Percentiles rank a stretch among this genome's conserved stretches.
Conservation (phyloP, 2,888 invertebrate genomes). For the Metalampra italica region DNA sequence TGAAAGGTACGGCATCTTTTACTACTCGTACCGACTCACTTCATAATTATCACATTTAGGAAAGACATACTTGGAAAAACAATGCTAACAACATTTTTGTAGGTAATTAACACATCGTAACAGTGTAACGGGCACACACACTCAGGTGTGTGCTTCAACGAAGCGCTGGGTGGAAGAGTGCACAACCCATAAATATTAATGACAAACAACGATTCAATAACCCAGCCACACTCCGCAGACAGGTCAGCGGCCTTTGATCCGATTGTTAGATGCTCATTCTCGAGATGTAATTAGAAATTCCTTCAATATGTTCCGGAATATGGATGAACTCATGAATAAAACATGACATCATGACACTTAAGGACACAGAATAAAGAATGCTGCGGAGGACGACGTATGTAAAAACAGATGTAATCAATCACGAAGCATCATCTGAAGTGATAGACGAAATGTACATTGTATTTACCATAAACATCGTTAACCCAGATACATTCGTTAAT, state of each 20-base stretch:
- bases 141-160: slow-evolving; percentile 55
- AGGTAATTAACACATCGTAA: slow-evolving; percentile 31
- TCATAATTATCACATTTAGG: not conserved
- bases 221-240: slow-evolving; percentile 50
- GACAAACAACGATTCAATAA: slow-evolving; percentile 65
- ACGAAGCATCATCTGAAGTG: slow-evolving; percentile 17
- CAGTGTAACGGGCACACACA: slow-evolving; percentile 51
- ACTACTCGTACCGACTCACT: not conserved
- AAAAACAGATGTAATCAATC: slow-evolving; percentile 32
- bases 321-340: slow-evolving; percentile 46
- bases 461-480: slow-evolving; percentile 46
- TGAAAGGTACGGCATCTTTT: not conserved
- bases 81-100: slow-evolving; percentile 16
- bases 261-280: slow-evolving; percentile 55
- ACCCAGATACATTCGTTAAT: slow-evolving; percentile 38
- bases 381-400: slow-evolving; percentile 22
- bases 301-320: slow-evolving; percentile 18
- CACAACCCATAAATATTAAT: slow-evolving; percentile 71
- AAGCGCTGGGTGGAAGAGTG: slow-evolving; percentile 58
- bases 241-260: slow-evolving; percentile 68
- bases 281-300: slow-evolving; percentile 62
- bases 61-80: not conserved
- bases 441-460: slow-evolving; percentile 23
- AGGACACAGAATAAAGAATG: slow-evolving; percentile 17
- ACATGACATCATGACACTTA: slow-evolving; percentile 23